phyloP scores from a whole-genome alignment of 64 coral and sea anemone genomes.

The Montipora foliosa region DNA sequence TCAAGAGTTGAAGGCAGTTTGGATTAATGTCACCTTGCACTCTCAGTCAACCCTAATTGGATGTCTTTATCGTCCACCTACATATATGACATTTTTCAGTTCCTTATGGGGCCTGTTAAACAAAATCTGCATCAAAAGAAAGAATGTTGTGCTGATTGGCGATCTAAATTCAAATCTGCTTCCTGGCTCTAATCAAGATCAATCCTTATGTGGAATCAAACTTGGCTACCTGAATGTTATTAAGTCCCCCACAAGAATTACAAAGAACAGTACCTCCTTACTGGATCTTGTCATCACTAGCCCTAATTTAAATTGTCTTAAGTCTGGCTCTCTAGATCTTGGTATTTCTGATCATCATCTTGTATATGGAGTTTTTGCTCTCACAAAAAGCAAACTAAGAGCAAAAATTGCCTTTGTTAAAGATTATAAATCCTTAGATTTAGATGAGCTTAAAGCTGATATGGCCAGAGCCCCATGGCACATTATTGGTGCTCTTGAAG shows the following conservation, averaged over 20 bases:
- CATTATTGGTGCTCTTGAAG: neutral
- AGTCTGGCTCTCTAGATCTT: slow-evolving; percentile 20
- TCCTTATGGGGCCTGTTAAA: neutral
- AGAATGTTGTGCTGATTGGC: neutral
- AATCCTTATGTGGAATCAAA: neutral
- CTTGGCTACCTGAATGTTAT: slow-evolving; percentile 16
- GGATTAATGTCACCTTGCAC: slow-evolving; percentile 23
- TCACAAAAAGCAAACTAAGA: slow-evolving; percentile 2
- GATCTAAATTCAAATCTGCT: slow-evolving; percentile 26
- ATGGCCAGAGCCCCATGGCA: slow-evolving; percentile 12
- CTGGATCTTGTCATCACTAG: neutral
- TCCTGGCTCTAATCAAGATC: neutral
- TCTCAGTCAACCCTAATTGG: slow-evolving; percentile 23
- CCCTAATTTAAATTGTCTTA: neutral
- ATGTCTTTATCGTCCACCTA: slow-evolving; percentile 2
- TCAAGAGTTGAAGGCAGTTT: slow-evolving; percentile 17
- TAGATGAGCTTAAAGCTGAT: neutral
- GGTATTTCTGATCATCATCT: slow-evolving; percentile 43
- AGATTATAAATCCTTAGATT: slow-evolving; percentile 15
- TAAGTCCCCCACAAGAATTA: slow-evolving; percentile 1
- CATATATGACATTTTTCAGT: neutral
- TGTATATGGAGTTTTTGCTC: neutral
- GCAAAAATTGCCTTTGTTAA: slow-evolving; percentile 8
- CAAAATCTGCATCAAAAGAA: slow-evolving; percentile 53
- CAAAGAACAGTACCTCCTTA: neutral